Evolutionary conservation across 30 jellyfish, hydroid and myxozoan genomes (phyloP), one percentile per base, ranked within the genome.

Genomic region (Pelagia noctiluca): DNA sequence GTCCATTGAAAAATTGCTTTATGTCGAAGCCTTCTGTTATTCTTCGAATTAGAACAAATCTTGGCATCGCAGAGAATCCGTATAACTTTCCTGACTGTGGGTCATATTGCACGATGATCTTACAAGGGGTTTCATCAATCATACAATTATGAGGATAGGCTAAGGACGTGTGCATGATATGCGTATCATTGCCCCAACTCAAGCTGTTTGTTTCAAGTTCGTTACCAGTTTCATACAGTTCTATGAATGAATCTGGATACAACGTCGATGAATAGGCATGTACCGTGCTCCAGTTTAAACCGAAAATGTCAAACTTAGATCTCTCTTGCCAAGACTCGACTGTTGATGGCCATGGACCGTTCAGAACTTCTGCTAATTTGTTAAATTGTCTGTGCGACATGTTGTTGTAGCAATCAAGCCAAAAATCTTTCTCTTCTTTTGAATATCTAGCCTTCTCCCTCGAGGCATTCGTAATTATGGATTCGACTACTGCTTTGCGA

Each of bases 301-400:
- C 63, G 34, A 37, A 68, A 26, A 2, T 32, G 18, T 68, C 63
- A 29, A 37, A 68, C 34, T 28, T 24, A 13, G 60, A 19, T 24
- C 25, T 22, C 3, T 23, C 57, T 37, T 37, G 63, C 81, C 81
- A 68, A 12, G 63, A 37, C n/a, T 68, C 81, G 34, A 68, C 81
- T 0, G 81, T 68, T 68, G 60, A 68, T 7, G 64, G 63, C 81
- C n/a, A 68, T n/a, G 81, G 81, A 18, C 81, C 81, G 35, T 37
- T 37, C 26, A 68, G 19, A 32, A 37, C 81, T 24, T 28, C 81
- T 2, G 81, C 29, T 33, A 68, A 26, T 68, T 63, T 68, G 63
- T 68, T 68, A 63, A 68, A 68, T 21, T 32, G 63, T 8, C 81
- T 32, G 35, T 68, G 81, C 23, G 81, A 68, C 30, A 34, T 32